A percentile compares a stretch with the other conserved stretches of the same genome.
phyloP scores from a whole-genome alignment of 2,113 vertebrate genomes.

The Vimba vimba region DNA sequence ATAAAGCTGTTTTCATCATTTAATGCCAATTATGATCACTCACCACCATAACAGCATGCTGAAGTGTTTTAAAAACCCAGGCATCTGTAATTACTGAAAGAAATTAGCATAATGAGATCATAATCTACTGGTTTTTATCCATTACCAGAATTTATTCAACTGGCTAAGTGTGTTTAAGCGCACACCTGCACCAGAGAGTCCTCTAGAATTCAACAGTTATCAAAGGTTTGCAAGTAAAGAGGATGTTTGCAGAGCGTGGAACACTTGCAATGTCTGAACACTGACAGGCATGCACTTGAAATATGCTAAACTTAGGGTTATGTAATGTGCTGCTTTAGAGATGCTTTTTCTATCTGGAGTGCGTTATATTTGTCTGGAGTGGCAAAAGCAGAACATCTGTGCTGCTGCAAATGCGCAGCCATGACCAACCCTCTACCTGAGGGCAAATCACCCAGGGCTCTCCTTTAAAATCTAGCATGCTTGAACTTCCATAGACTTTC shows the following conservation, averaged over 20 bases:
- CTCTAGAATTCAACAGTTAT: conserved; percentile 1
- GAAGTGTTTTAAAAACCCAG: not conserved
- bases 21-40: not conserved
- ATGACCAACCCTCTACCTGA: not conserved
- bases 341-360: conserved; percentile 18
- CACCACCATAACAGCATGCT: not conserved
- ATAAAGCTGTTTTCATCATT: conserved; percentile 4
- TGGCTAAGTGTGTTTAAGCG: not conserved
- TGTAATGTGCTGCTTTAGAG: conserved; percentile 20
- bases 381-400: conserved; percentile 29
- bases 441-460: not conserved
- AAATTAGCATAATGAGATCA: conserved; percentile 24
- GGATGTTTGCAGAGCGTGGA: not conserved
- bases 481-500: conserved; percentile 16
- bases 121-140: conserved; percentile 16
- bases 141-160: not conserved
- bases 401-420: not conserved
- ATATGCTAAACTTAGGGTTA: conserved; percentile 38
- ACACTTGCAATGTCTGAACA: not conserved
- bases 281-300: conserved; percentile 5
- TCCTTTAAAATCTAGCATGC: conserved; percentile 14
- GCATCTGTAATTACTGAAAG: conserved; percentile 9
- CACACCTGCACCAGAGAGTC: not conserved
- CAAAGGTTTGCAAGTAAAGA: conserved; percentile 14
- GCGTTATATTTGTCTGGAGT: conserved; percentile 26